Evolutionary conservation across 1,140 invertebrate genomes (phyloP), one percentile per base, ranked within the genome.

Genomic region (Vanessa tameamea): DNA sequence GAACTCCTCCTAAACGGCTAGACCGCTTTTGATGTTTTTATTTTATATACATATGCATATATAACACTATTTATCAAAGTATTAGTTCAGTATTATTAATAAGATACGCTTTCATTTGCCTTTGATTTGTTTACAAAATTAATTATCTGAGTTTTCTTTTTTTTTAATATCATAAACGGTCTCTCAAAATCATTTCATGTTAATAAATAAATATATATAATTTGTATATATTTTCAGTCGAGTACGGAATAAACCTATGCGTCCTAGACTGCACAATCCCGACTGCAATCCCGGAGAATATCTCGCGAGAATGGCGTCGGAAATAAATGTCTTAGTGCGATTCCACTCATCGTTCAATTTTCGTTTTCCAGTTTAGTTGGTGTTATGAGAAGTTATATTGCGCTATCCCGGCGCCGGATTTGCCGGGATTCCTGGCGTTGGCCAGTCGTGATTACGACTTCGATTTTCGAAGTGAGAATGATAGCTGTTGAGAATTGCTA

Each of bases 301-400:
- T 64, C 57, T 50, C 76, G 68, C 75, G 59, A 72, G 64, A 69
- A 65, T 53, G 55, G 63, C 64, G 71, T 53, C 59, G 50, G 57
- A 67, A 77, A 77, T 77, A 77, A 73, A 77, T 68, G 72, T 77
- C 72, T 77, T 73, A 77, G 71, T 53, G 76, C 37, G 64, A 73
- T 73, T 66, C 68, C 23, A 37, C 55, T 71, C 69, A 64, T 70
- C 75, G 71, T 77, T 73, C 76, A 77, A 73, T 77, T 73, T 64
- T 65, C 65, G 55, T 64, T 47, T 64, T 43, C 47, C 63, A 59
- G 64, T 59, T 59, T 59, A 59, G 48, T 31, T 43, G 55, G 61
- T 71, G 51, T 55, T 63, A 65, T 69, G 65, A 66, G 64, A 68
- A 65, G 37, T 68, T 76, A 72, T 72, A 76, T 72, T 66, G 69